Evolutionary conservation across 2,113 vertebrate species (phyloP), one percentile per base, ranked within the genome.

Genomic region (Hyperopisus bebe): DNA sequence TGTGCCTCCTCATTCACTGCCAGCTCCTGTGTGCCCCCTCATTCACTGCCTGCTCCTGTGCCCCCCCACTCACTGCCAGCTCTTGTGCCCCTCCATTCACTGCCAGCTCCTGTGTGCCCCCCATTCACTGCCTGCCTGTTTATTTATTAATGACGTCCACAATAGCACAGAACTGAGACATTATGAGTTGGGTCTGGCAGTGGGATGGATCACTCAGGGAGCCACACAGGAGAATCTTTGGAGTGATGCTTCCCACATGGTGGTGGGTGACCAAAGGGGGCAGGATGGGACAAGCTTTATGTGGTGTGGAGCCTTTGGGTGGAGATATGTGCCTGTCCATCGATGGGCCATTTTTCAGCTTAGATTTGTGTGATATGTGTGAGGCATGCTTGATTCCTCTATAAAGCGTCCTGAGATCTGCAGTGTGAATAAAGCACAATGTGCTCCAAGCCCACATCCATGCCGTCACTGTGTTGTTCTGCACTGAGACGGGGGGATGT

Each of bases 401-500:
- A 11, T 42, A 82, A 10, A 46, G 74, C 1, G 15, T 1, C 27
- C 47, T 39, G 48, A n/a, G 27, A 47, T 42, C 46, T 55, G 2
- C 21, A 31, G 50, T 24, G 2, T 27, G 27, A 39, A 46, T 62
- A 44, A 46, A 31, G 50, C 31, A 42, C 35, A 84, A 31, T 19
- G 19, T 44, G 42, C 24, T 51, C 8, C 51, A 21, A 51, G 15
- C 58, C n/a, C 11, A 35, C 66, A 66, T 55, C 27, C 19, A 44
- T 55, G 77, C 47, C 48, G 24, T 46, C 77, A 89, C 21, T 9
- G 39, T 89, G 48, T 84, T 46, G 21, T 84, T 89, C 31, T 89
- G 50, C 48, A 21, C 21, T 1, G 31, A 84, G 50, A 58, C 13
- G 89, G 89, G 48, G 91, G 91, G 90, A 92, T 89, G 50, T 89